Evolutionary conservation across 92 coral and sea anemone genomes (phyloP), one percentile per base, ranked within the genome.

Genomic region (Actinernus sp.): DNA sequence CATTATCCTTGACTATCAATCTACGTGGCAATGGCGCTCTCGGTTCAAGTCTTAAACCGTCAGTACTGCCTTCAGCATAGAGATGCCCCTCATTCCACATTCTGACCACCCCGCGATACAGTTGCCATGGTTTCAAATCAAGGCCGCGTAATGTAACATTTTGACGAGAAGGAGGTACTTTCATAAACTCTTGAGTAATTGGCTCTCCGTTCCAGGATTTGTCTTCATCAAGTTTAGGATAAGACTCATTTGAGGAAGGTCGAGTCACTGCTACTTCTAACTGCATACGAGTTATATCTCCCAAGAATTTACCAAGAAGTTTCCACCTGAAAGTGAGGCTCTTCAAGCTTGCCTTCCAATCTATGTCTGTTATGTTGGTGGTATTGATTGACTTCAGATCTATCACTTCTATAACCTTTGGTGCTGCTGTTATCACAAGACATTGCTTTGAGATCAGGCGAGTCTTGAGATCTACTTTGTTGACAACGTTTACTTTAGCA

Each of bases 201-300:
- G 92, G 95, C 34, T 94, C 98, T 31, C 98, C 91, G 4, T 71
- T 79, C 98, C 98, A 94, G 6, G 87, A 76, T 34, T 60, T 63
- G 12, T 58, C 36, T 13, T 52, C 28, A 33, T 55, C 61, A n/a
- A 83, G 50, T 16, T 67, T 39, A 0, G 92, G 96, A 1, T 76
- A 55, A n/a, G 92, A 74, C 26, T 59, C 33, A 20, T 90, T 81
- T 3, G 82, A 58, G 0, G 82, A 74, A 11, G 92, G 78, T 23
- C 58, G 79, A 1, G 95, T 91, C 19, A 94, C 81, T 33, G 86
- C 92, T 36, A 85, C 95, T 56, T 91, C 65, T 49, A 95, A 56
- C 55, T 96, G 90, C 84, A 85, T 74, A 58, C 91, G 85, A 1
- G 93, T 82, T 60, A 82, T 79, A 54, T 77, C 88, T 18, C 70